Evolutionary conservation across 2,797 vertebrate species (phyloP).

Genomic region (Rhadinocentrus ornatus): DNA sequence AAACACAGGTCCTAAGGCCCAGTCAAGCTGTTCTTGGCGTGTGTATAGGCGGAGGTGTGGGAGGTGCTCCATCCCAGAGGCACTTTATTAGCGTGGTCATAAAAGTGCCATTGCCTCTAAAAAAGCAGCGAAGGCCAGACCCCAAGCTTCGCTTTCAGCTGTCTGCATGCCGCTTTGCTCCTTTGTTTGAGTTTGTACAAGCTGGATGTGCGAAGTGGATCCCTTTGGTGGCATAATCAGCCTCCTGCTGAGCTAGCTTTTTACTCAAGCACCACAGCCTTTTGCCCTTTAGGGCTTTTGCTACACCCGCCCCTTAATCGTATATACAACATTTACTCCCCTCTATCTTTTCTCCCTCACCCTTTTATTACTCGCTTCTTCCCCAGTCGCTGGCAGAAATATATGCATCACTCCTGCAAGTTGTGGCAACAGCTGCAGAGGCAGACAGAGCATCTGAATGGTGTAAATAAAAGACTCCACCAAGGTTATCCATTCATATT

Average conservation of each 20-base stretch:
- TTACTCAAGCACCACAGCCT: slow-evolving; percentile 64
- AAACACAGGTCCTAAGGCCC: slow-evolving; percentile 68
- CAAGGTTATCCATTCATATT: slow-evolving; percentile 74
- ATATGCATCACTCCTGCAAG: slow-evolving; percentile 57
- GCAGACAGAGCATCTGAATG: slow-evolving; percentile 53
- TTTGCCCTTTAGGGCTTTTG: slow-evolving; percentile 68
- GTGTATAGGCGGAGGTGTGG: slow-evolving; percentile 64
- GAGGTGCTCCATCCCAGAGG: slow-evolving; percentile 67
- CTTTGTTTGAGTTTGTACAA: slow-evolving; percentile 78
- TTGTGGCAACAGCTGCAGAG: slow-evolving; percentile 74
- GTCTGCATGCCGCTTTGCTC: slow-evolving; percentile 58
- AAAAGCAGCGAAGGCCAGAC: slow-evolving; percentile 44
- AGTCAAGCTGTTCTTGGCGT: slow-evolving; percentile 71
- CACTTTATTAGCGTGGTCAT: slow-evolving; percentile 78
- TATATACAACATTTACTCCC: slow-evolving; percentile 63
- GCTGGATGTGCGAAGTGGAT: slow-evolving; percentile 76
- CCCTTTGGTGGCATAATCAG: slow-evolving; percentile 77
- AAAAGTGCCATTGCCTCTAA: slow-evolving; percentile 70
- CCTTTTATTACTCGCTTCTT: slow-evolving; percentile 33
- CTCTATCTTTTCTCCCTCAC: slow-evolving; percentile 57
- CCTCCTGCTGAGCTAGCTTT: slow-evolving; percentile 79
- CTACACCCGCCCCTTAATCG: slow-evolving; percentile 58
- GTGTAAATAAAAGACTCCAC: slow-evolving; percentile 71
- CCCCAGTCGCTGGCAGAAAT: slow-evolving; percentile 22
- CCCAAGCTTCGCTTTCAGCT: slow-evolving; percentile 58